These are phyloP conservation scores for Oophaga pumilio DNA, from an alignment of 2,113 vertebrate genomes.

Conservation along the genomic window DNA sequence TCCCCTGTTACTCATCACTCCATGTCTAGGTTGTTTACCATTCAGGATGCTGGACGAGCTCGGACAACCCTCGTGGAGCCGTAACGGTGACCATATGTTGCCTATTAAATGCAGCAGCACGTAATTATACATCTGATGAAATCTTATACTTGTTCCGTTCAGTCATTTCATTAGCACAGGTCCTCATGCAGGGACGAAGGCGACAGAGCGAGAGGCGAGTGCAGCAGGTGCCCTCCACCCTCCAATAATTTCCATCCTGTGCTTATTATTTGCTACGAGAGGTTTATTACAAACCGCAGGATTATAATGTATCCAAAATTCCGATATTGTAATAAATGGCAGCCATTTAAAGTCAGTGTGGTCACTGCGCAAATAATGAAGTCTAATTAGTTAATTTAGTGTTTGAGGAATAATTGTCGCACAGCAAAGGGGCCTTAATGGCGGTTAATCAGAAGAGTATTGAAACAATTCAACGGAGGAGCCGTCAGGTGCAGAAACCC, in stretches of 20 bases:
- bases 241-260: not conserved
- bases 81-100: not conserved
- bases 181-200: not conserved
- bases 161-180: too few relatives aligned
- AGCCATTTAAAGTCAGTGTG: constrained; percentile 9
- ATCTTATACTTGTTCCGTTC: not conserved
- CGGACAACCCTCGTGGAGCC: not conserved
- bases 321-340: not conserved
- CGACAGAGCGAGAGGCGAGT: not conserved
- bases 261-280: not conserved
- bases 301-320: not conserved
- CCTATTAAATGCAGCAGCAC: not conserved
- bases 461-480: constrained; percentile 28
- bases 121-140: not conserved
- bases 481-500: not conserved
- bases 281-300: constrained; percentile 6
- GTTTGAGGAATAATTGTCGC: constrained; percentile 17
- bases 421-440: not conserved
- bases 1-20: too few relatives aligned
- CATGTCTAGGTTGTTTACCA: not conserved
- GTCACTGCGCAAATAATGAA: constrained; percentile 16
- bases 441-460: constrained; percentile 34
- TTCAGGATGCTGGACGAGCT: not conserved
- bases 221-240: not conserved
- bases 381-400: constrained; percentile 35